phyloP scores from a whole-genome alignment of 2,888 invertebrate species.

The Drosophila buzzatii region DNA sequence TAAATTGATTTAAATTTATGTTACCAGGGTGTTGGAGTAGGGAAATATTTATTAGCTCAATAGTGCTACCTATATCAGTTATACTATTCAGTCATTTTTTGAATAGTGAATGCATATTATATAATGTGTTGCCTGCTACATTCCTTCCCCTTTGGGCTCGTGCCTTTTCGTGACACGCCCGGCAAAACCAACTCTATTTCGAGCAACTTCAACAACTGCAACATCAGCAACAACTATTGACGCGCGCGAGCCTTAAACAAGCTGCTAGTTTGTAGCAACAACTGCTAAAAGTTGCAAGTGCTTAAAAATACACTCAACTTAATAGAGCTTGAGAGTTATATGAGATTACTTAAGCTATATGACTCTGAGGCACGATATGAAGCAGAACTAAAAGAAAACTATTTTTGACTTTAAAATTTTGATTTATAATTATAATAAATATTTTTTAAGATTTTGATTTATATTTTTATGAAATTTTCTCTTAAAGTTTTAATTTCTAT shows the following conservation, averaged over 20 bases:
- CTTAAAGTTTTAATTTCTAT: too few species aligned
- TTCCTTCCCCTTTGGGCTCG: not conserved
- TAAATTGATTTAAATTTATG: too few species aligned
- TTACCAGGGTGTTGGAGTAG: too few species aligned
- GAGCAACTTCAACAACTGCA: conserved; percentile 20
- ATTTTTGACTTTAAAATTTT: too few species aligned
- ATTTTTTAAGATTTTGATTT: too few species aligned
- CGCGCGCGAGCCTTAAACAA: conserved; percentile 44
- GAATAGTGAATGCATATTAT: not conserved
- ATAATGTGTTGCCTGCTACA: not conserved
- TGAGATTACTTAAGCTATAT: too few species aligned
- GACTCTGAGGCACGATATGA: too few species aligned
- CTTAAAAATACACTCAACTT: conserved; percentile 26
- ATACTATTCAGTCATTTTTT: not conserved
- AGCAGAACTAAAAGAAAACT: too few species aligned
- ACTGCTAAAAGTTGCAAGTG: conserved; percentile 29
- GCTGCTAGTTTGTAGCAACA: conserved; percentile 52
- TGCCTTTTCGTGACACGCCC: conserved; percentile 1
- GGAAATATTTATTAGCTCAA: too few species aligned
- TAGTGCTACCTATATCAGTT: not conserved
- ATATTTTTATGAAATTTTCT: too few species aligned
- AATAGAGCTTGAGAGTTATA: not conserved
- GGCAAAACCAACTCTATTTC: conserved; percentile 7
- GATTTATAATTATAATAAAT: too few species aligned
- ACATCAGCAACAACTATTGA: conserved; percentile 40